Base-by-base conservation (phyloP, 1,140 invertebrate species). In the Heliothis subflexa region DNA sequence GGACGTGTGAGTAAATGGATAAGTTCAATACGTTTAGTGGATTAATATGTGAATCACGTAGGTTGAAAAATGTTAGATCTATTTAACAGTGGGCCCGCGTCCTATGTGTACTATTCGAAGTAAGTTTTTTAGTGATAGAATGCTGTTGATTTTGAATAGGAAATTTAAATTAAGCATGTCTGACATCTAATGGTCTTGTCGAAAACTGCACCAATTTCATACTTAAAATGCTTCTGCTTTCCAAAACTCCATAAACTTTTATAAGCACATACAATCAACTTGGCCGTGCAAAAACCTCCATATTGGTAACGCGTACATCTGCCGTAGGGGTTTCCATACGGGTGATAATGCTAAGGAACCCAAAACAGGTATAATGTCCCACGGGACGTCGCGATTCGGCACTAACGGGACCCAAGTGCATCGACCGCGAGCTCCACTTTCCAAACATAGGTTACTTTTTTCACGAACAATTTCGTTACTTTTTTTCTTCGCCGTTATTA, bases 341-440 rank as follows among this genome's bases (percentile, higher is more conserved):
- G 66, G 66, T 70, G 62, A 70, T 78, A 77, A 73, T 61, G 57
- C 47, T 18, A 78, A 57, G 68, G 61, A 64, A 73, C 73, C 72
- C 71, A 75, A 74, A 64, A 64, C 73, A 70, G 40, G 78, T 70
- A 68, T 16, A 66, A 76, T 61, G 68, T 73, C 79, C 79, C 78
- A 78, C 79, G 71, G 81, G 77, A 81, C 72, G 79, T 81, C 52
- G 81, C 78, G 80, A 83, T 88, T 88, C 82, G 85, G 83, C 73
- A 78, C 55, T 87, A 87, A 87, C 83, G 83, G 85, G 83, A 75
- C 47, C 45, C 54, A 78, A 78, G 83, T 81, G 80, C 86, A 84
- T 78, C 80, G 86, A 88, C 83, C 87, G 59, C 82, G 47, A 87
- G 79, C 79, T 81, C 74, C 80, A 81, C 78, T 83, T 86, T 82